These are phyloP conservation scores for Blastobasis lacticolella DNA, from an alignment of 2,888 invertebrate genomes.

Conservation along the genomic window DNA sequence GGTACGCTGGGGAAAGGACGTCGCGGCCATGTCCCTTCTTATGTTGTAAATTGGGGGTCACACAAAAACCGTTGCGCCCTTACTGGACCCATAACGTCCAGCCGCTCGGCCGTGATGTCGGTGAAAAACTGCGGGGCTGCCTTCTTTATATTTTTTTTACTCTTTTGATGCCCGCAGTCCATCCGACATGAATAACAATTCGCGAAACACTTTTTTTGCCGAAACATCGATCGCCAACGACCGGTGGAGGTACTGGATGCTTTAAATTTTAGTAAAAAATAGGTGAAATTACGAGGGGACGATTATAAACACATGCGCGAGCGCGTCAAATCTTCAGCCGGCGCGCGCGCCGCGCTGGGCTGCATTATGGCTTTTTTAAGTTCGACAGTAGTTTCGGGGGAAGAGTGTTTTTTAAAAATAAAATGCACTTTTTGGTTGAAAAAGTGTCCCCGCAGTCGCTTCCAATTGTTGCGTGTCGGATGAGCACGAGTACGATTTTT, in stretches of 20 bases:
- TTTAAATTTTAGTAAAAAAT: slow-evolving; percentile 60
- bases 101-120: slow-evolving; percentile 51
- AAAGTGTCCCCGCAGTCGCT: slow-evolving; percentile 63
- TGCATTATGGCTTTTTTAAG: slow-evolving; percentile 69
- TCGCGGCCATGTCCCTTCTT: slow-evolving; percentile 52
- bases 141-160: slow-evolving; percentile 42
- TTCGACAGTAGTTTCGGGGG: slow-evolving; percentile 51
- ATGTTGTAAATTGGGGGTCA: slow-evolving; percentile 71
- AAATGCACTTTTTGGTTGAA: slow-evolving; percentile 64
- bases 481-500: slow-evolving; percentile 71
- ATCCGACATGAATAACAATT: slow-evolving; percentile 55
- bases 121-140: slow-evolving; percentile 51
- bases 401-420: slow-evolving; percentile 67
- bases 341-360: slow-evolving; percentile 59
- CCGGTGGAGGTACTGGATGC: slow-evolving; percentile 52
- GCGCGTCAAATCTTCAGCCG: slow-evolving; percentile 74
- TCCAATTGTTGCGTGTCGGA: slow-evolving; percentile 74
- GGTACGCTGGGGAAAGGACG: slow-evolving; percentile 44
- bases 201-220: slow-evolving; percentile 43
- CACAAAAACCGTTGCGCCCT: slow-evolving; percentile 71
- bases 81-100: slow-evolving; percentile 64
- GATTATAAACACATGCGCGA: slow-evolving; percentile 72
- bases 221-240: slow-evolving; percentile 44
- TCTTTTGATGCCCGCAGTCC: slow-evolving; percentile 57
- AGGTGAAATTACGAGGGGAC: slow-evolving; percentile 64